phyloP scores from a whole-genome alignment of 2,797 vertebrate genomes.

The Sebastes variabilis region DNA sequence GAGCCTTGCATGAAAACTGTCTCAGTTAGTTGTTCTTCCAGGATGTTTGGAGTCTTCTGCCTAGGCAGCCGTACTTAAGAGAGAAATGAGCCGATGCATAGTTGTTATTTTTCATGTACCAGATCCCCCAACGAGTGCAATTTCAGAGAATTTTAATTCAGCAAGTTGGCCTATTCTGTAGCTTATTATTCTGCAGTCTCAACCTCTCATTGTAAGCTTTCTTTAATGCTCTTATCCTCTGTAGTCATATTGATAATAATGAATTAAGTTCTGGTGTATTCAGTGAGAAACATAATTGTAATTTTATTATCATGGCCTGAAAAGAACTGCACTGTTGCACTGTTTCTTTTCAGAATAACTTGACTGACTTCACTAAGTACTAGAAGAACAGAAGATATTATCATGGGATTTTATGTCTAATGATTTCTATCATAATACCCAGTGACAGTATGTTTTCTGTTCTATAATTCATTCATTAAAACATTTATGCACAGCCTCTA shows the following conservation, averaged over 20 bases:
- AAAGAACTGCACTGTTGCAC: not conserved
- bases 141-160: slow-evolving; percentile 25
- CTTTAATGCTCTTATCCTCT: not conserved
- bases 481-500: slow-evolving; percentile 16
- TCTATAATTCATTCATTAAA: slow-evolving; percentile 34
- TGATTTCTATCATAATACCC: not conserved
- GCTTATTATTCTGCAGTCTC: not conserved
- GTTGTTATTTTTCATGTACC: slow-evolving; percentile 7
- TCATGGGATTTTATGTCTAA: not conserved
- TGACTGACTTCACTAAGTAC: not conserved
- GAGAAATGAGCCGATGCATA: slow-evolving; percentile 11
- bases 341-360: not conserved
- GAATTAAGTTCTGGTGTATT: not conserved
- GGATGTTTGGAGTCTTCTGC: slow-evolving; percentile 24
- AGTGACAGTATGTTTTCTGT: slow-evolving; percentile 1
- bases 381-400: not conserved
- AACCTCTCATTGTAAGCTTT: slow-evolving; percentile 8
- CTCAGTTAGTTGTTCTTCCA: slow-evolving; percentile 24
- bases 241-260: not conserved
- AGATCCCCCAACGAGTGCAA: not conserved
- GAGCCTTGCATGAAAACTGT: slow-evolving; percentile 26
- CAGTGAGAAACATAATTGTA: not conserved
- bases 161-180: not conserved
- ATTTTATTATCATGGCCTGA: not conserved
- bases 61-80: slow-evolving; percentile 14